phyloP scores from a whole-genome alignment of 2,113 vertebrate species.

The Chaetura pelagica region DNA sequence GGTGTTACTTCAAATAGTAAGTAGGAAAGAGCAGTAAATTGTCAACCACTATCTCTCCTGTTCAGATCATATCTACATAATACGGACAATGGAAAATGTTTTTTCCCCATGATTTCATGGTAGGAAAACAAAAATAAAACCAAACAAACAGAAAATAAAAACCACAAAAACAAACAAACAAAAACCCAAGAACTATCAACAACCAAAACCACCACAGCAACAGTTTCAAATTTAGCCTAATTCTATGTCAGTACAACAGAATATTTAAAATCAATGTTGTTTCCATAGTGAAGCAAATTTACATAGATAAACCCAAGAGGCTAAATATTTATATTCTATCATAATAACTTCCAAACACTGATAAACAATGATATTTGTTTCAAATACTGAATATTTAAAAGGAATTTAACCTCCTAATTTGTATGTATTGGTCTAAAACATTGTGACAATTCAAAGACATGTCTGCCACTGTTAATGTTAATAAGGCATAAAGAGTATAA shows the following conservation, averaged over 20 bases:
- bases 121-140: not conserved
- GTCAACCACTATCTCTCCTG: not conserved
- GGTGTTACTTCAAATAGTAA: not conserved
- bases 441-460: slow-evolving; percentile 29
- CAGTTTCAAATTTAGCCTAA: not conserved
- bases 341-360: slow-evolving; percentile 39
- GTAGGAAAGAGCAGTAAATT: not conserved
- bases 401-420: slow-evolving; percentile 46
- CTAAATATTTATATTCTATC: slow-evolving; percentile 8
- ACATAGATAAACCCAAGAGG: not conserved
- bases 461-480: slow-evolving; percentile 22
- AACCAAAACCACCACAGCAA: not conserved
- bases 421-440: not conserved
- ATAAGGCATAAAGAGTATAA: slow-evolving; percentile 11
- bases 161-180: not conserved
- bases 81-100: not conserved
- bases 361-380: slow-evolving; percentile 41
- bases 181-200: no score
- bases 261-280: slow-evolving; percentile 25
- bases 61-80: not conserved
- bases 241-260: not conserved
- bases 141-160: no score
- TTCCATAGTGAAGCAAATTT: slow-evolving; percentile 1
- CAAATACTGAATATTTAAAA: slow-evolving; percentile 10
- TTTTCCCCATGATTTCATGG: not conserved